These are phyloP conservation scores for Timema cristinae DNA, from an alignment of 2,888 invertebrate species.

Conservation along the genomic window DNA sequence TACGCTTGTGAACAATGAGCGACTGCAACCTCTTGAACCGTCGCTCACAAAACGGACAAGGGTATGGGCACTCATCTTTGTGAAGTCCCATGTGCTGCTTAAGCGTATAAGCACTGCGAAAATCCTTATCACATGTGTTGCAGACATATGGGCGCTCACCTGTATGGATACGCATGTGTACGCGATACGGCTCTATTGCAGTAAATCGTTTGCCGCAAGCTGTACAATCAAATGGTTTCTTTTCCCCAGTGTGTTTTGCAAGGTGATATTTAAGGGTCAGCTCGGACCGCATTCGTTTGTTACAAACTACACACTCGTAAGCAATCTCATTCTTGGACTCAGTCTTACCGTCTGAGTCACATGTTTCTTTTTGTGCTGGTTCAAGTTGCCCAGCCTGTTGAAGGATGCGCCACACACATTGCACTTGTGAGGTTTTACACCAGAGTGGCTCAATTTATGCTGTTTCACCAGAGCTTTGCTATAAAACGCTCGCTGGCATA, in stretches of 20 bases:
- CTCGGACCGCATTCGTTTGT: constrained; percentile 27
- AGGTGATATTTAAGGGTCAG: constrained; percentile 31
- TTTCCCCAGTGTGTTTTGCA: constrained; percentile 31
- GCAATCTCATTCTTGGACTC: not conserved
- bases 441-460: constrained; percentile 29
- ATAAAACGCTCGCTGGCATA: constrained; percentile 26
- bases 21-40: constrained; percentile 30
- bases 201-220: constrained; percentile 29
- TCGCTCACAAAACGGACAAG: constrained; percentile 30
- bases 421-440: constrained; percentile 27
- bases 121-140: constrained; percentile 25
- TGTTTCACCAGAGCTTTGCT: constrained; percentile 28
- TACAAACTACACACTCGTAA: constrained; percentile 28
- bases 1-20: constrained; percentile 29
- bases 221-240: constrained; percentile 31
- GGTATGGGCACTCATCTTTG: constrained; percentile 29
- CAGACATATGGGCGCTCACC: constrained; percentile 29
- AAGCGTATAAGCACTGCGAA: constrained; percentile 30
- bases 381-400: constrained; percentile 30
- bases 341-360: not conserved
- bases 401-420: constrained; percentile 29
- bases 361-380: constrained; percentile 31
- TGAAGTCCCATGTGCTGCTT: constrained; percentile 29
- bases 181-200: constrained; percentile 27
- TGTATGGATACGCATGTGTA: constrained; percentile 30